Percentiles rank a stretch among this genome's conserved stretches.
These are phyloP conservation scores for Eugnorisma glareosa DNA, from an alignment of 2,888 invertebrate genomes.

Conservation along the genomic window DNA sequence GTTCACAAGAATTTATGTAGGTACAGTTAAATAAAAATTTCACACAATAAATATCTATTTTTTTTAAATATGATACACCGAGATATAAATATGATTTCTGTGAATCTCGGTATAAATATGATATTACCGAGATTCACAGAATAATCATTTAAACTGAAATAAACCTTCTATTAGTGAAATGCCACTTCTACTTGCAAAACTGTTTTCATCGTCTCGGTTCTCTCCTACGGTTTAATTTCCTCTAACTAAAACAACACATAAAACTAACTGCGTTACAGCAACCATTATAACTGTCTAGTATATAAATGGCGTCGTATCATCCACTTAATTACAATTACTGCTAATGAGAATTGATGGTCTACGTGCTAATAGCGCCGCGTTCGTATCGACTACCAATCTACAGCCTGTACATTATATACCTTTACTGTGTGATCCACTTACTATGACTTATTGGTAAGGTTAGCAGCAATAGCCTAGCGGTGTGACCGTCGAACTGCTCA, in stretches of 20 bases:
- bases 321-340: constrained; percentile 38
- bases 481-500: no score
- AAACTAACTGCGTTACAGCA: neutral
- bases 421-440: constrained; percentile 24
- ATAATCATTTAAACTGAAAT: neutral
- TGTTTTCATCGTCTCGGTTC: neutral
- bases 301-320: constrained; percentile 23
- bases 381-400: constrained; percentile 6
- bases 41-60: neutral
- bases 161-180: neutral
- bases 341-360: constrained; percentile 47
- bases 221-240: neutral
- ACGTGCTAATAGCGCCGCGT: constrained; percentile 24
- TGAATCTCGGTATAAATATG: no score
- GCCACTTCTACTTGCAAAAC: neutral
- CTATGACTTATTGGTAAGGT: neutral
- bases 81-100: no score
- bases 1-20: constrained; percentile 22
- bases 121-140: neutral
- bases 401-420: neutral
- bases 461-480: no score
- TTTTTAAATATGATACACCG: neutral
- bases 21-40: constrained; percentile 7
- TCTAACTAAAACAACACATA: neutral
- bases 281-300: constrained; percentile 9